Evolutionary conservation across 2,797 vertebrate genomes (phyloP).

Genomic region (Parambassis ranga): DNA sequence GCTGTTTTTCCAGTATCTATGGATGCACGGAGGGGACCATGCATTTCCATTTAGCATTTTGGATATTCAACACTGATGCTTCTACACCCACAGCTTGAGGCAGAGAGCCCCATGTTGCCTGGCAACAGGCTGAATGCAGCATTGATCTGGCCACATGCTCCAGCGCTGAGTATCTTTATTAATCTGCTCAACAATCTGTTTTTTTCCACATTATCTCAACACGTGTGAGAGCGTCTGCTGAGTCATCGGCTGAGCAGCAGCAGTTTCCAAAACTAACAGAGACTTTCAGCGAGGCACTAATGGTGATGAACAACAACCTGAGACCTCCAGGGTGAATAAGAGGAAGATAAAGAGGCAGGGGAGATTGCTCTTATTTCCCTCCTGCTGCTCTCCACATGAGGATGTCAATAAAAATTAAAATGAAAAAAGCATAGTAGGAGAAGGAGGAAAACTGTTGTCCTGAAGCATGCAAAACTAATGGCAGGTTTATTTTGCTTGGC

Average conservation of each 20-base stretch:
- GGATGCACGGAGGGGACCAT: not conserved
- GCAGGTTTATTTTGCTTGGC: constrained; percentile 68
- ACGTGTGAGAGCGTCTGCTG: constrained; percentile 57
- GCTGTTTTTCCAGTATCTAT: not conserved
- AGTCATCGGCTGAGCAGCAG: constrained; percentile 60
- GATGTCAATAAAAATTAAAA: constrained; percentile 48
- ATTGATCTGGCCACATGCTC: constrained; percentile 53
- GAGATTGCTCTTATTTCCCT: constrained; percentile 35
- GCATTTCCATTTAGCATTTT: constrained; percentile 39
- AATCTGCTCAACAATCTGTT: constrained; percentile 69
- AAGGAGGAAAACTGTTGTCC: constrained; percentile 42
- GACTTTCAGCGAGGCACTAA: constrained; percentile 27
- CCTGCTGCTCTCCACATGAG: constrained; percentile 43
- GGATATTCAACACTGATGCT: constrained; percentile 55
- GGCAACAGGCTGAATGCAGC: constrained; percentile 70
- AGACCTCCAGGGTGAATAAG: constrained; percentile 1
- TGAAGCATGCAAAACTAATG: constrained; percentile 49
- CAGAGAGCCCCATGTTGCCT: constrained; percentile 60
- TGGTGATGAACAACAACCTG: constrained; percentile 22
- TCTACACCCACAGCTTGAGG: constrained; percentile 43
- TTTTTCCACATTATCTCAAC: constrained; percentile 58
- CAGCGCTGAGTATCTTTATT: constrained; percentile 58
- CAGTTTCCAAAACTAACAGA: constrained; percentile 36
- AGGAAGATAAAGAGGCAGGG: constrained; percentile 8
- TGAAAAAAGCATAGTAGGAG: not conserved